These are phyloP conservation scores for Lydus trimaculatus DNA, from an alignment of 2,888 invertebrate genomes.

Conservation along the genomic window DNA sequence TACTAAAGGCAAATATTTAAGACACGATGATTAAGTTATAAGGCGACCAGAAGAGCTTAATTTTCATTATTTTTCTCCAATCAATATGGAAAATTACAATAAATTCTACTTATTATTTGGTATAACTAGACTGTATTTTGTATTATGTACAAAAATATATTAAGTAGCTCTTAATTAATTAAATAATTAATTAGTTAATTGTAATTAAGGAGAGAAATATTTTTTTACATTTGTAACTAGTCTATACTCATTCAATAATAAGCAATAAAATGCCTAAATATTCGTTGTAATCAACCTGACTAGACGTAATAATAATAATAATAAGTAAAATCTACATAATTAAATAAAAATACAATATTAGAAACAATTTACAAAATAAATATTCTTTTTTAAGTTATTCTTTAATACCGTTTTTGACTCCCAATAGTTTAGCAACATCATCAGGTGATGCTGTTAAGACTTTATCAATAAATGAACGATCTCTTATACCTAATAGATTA, in stretches of 20 bases:
- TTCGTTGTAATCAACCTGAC: slow-evolving; percentile 57
- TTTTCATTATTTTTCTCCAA: slow-evolving; percentile 31
- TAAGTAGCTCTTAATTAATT: slow-evolving; percentile 38
- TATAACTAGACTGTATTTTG: slow-evolving; percentile 60
- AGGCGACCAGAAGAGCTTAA: slow-evolving; percentile 30
- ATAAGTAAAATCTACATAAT: slow-evolving; percentile 21
- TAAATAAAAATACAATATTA: slow-evolving; percentile 8
- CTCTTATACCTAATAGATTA: slow-evolving; percentile 86
- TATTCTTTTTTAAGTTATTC: slow-evolving; percentile 39
- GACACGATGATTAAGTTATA: slow-evolving; percentile 30
- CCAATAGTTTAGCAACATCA: slow-evolving; percentile 87
- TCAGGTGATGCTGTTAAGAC: slow-evolving; percentile 82
- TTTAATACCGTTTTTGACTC: slow-evolving; percentile 68
- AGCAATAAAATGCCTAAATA: slow-evolving; percentile 39
- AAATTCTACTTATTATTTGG: slow-evolving; percentile 56
- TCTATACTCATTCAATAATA: slow-evolving; percentile 44
- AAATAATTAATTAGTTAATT: slow-evolving; percentile 29
- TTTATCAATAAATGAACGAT: slow-evolving; percentile 84
- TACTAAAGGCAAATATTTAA: slow-evolving; percentile 46
- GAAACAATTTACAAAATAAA: slow-evolving; percentile 26
- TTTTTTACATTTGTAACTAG: slow-evolving; percentile 47
- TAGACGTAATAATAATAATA: slow-evolving; percentile 43
- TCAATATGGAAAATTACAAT: slow-evolving; percentile 33
- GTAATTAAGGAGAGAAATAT: slow-evolving; percentile 30
- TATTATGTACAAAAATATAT: slow-evolving; percentile 55